Percentiles rank a stretch among this genome's conserved stretches.
phyloP scores from a whole-genome alignment of 2,113 vertebrate species.

The Anoura caudifer region DNA sequence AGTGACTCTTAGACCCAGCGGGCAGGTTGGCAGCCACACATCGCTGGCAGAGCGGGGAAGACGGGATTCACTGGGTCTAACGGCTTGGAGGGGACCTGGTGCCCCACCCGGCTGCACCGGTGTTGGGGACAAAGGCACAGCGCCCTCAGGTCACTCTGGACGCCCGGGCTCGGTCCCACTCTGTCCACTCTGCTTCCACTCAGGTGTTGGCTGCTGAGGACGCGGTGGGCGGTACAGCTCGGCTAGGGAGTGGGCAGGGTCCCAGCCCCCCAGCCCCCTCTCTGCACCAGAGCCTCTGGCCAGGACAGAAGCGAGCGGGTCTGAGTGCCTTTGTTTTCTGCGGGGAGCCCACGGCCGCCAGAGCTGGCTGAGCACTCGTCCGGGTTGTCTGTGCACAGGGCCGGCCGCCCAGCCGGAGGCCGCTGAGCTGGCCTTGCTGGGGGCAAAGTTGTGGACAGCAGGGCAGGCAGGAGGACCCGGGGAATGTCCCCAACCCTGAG shows the following conservation, averaged over 20 bases:
- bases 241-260: background rate
- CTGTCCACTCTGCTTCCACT: too few relatives aligned
- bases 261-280: background rate
- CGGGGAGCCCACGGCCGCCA: background rate
- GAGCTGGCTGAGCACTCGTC: background rate
- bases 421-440: background rate
- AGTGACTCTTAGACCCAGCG: background rate
- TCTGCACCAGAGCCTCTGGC: background rate
- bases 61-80: background rate
- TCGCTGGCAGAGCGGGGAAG: background rate
- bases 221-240: background rate
- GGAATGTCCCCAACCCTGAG: background rate
- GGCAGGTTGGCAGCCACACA: background rate
- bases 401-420: background rate
- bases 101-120: background rate
- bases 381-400: background rate
- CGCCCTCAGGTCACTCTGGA: background rate
- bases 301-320: background rate
- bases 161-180: background rate
- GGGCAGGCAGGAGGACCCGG: background rate
- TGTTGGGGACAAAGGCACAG: background rate
- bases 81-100: background rate
- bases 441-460: background rate
- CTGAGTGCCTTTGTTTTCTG: constrained; percentile 46
- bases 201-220: background rate